Base-by-base conservation (phyloP, 1,140 invertebrate species). In the Drosophila pachea region DNA sequence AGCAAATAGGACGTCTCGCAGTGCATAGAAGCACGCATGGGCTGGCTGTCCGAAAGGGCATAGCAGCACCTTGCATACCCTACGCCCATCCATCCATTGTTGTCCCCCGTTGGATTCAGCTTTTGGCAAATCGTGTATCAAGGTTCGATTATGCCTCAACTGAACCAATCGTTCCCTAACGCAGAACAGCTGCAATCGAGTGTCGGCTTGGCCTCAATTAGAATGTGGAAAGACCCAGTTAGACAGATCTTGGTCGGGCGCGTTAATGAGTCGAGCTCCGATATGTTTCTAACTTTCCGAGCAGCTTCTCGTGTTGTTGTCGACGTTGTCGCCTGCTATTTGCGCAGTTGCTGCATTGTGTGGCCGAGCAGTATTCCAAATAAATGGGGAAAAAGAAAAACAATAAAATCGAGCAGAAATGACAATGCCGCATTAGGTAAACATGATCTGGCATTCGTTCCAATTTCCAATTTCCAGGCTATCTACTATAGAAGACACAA, bases 271-370 rank as follows among this genome's bases (percentile, higher is more conserved):
- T 77, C 7, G 12, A 66, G 45, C 40, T 81, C 78, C 69, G 62
- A 62, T 52, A 61, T 68, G 62, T 68, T 77, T 86, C 81, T 86
- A 84, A 84, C 81, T 86, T 84, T 81, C 77, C 81, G 72, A 86
- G 76, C 76, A 84, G 81, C 81, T 84, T 84, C 86, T n/a, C 11
- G 7, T 45, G 58, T 49, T 32, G 50, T 63, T 64, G 54, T 38
- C 35, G 59, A 36, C 54, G 78, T 68, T 82, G 74, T 84, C 79
- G 81, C 68, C 82, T 81, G 76, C 74, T 86, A 86, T 86, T 86
- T 86, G 76, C 76, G 77, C 81, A 86, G 81, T 86, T 86, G 81
- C 68, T 86, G 76, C 79, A 83, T 83, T 84, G 69, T 83, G 45
- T 59, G 68, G 38, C 56, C 47, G 58, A 73, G 76, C 76, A 78